A percentile compares a stretch with the other conserved stretches of the same genome.
phyloP scores from a whole-genome alignment of 2,113 vertebrate genomes.

The Phodopus roborovskii region DNA sequence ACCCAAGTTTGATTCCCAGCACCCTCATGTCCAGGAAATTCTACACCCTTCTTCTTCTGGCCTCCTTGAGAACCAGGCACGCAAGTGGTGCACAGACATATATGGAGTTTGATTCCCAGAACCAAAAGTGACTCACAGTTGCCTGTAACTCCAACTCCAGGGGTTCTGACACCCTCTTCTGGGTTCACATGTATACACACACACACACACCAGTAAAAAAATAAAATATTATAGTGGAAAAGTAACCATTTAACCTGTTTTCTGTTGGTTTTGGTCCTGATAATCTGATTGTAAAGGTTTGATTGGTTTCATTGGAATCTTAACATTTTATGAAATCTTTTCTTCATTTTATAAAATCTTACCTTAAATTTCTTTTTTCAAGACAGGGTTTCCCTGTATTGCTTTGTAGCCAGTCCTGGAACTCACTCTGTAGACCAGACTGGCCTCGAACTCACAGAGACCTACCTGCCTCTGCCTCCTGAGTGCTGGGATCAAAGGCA shows the following conservation, averaged over 20 bases:
- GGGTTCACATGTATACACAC: neutral
- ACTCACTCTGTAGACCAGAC: too few species aligned
- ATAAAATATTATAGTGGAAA: neutral
- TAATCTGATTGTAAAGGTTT: neutral
- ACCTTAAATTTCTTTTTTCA: neutral
- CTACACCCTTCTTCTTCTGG: neutral
- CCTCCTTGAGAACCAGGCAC: neutral
- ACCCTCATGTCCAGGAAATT: neutral
- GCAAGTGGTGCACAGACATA: neutral
- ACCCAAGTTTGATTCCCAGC: neutral
- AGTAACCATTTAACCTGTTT: neutral
- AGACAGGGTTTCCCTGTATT: too few species aligned
- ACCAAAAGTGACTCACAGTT: neutral
- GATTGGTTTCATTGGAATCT: neutral
- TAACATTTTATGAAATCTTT: neutral
- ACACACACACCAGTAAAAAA: neutral
- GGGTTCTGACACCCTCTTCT: neutral
- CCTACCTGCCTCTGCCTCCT: too few species aligned
- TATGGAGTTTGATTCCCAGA: neutral
- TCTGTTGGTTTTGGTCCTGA: constrained; percentile 13
- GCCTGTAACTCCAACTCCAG: neutral
- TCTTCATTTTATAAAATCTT: neutral
- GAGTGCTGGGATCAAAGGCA: too few species aligned
- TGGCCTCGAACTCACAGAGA: too few species aligned
- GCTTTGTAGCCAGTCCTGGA: too few species aligned